Evolutionary conservation across 2,888 invertebrate species (phyloP).

Genomic region (Siphonodentalium dalli): DNA sequence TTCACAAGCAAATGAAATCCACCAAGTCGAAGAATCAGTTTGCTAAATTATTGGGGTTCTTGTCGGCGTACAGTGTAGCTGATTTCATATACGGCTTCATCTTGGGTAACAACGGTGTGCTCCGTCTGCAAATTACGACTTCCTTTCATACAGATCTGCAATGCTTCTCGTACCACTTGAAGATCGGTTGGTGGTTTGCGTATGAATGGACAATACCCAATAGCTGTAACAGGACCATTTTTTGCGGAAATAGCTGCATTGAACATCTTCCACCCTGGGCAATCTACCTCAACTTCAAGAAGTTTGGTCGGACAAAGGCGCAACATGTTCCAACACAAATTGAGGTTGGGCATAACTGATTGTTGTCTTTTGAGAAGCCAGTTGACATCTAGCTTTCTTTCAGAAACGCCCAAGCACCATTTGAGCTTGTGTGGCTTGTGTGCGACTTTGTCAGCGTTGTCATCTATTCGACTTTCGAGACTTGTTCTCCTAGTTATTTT

Average conservation of each 20-base stretch:
- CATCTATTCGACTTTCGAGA: too few relatives aligned
- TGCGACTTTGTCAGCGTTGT: too few relatives aligned
- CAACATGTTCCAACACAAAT: conserved; percentile 1
- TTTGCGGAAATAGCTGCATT: background rate
- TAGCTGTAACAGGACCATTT: background rate
- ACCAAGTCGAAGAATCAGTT: background rate
- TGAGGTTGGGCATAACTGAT: too few relatives aligned
- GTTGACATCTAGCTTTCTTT: too few relatives aligned
- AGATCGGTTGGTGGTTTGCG: conserved; percentile 1
- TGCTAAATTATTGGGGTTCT: background rate
- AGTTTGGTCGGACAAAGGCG: conserved; percentile 2
- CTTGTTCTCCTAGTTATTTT: too few relatives aligned
- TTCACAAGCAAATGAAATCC: conserved; percentile 6
- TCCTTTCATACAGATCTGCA: background rate
- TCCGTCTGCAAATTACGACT: background rate
- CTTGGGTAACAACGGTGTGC: conserved; percentile 5
- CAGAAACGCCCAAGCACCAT: too few relatives aligned
- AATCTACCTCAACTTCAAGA: conserved; percentile 2
- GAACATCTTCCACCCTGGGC: conserved; percentile 3
- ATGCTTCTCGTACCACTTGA: conserved; percentile 1
- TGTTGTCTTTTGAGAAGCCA: too few relatives aligned
- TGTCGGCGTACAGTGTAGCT: background rate
- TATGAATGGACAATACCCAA: conserved; percentile 3
- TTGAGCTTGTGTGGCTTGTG: too few relatives aligned
- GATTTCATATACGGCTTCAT: conserved; percentile 1